These are phyloP conservation scores for Tenebrosternarchus preto DNA, from an alignment of 2,113 vertebrate species.

Conservation along the genomic window DNA sequence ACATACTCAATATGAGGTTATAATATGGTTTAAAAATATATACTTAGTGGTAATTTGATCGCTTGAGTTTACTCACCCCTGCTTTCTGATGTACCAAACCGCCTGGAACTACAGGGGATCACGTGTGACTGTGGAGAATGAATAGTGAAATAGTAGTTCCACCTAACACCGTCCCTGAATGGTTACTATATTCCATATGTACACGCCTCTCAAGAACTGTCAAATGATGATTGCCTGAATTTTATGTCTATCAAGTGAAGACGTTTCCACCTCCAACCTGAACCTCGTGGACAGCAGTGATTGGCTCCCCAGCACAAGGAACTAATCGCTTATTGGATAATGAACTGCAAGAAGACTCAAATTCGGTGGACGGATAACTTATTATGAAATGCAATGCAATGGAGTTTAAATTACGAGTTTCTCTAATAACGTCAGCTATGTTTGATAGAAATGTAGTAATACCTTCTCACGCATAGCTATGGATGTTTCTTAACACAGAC, in stretches of 20 bases:
- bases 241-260: slow-evolving; percentile 26
- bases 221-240: slow-evolving; percentile 32
- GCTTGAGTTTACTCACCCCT: slow-evolving; percentile 57
- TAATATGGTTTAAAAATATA: neutral
- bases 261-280: slow-evolving; percentile 59
- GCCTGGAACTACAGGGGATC: slow-evolving; percentile 63
- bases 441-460: too few species aligned
- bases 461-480: too few species aligned
- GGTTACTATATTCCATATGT: slow-evolving; percentile 36
- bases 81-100: slow-evolving; percentile 51
- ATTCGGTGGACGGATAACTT: neutral
- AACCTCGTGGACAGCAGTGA: slow-evolving; percentile 77
- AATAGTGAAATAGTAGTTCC: slow-evolving; percentile 30
- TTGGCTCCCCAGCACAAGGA: slow-evolving; percentile 66
- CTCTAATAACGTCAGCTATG: too few species aligned
- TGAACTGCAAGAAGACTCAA: neutral
- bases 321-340: slow-evolving; percentile 62
- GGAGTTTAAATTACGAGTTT: neutral
- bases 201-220: neutral
- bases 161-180: slow-evolving; percentile 56
- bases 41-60: slow-evolving; percentile 8
- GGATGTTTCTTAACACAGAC: too few species aligned
- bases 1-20: neutral
- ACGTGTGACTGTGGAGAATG: slow-evolving; percentile 59
- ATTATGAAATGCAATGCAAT: neutral